A percentile compares a stretch with the other conserved stretches of the same genome.
Evolutionary conservation across 2,888 invertebrate genomes (phyloP).

Genomic region (Leptothorax acervorum): DNA sequence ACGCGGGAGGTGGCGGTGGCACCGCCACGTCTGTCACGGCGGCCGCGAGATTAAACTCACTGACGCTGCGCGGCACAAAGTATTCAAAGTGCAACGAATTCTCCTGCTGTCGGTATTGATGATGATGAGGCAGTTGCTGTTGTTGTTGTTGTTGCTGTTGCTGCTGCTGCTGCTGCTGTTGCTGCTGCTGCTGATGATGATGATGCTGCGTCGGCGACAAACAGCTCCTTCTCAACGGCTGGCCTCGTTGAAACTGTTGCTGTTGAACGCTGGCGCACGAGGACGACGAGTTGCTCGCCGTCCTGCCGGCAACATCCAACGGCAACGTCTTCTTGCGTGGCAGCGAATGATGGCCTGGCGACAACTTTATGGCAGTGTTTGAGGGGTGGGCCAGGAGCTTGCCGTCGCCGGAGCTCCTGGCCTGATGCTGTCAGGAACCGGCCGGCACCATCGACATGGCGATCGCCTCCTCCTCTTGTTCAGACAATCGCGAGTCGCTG

Average conservation of each 20-base stretch:
- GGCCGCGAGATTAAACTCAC: conserved; percentile 92
- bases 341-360: conserved; percentile 86
- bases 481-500: conserved; percentile 80
- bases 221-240: conserved; percentile 89
- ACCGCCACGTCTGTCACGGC: conserved; percentile 87
- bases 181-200: conserved; percentile 74
- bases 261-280: conserved; percentile 54
- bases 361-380: conserved; percentile 80
- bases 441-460: conserved; percentile 85
- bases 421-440: conserved; percentile 87
- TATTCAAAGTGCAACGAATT: conserved; percentile 90
- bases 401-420: conserved; percentile 86
- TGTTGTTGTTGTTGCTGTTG: conserved; percentile 66
- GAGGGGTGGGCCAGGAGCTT: conserved; percentile 83
- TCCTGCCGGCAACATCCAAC: conserved; percentile 73
- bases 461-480: conserved; percentile 86
- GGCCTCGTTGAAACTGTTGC: conserved; percentile 88
- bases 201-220: conserved; percentile 78
- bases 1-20: conserved; percentile 85
- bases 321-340: conserved; percentile 85
- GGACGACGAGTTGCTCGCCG: conserved; percentile 58
- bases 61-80: conserved; percentile 93
- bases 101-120: conserved; percentile 85
- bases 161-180: conserved; percentile 40
- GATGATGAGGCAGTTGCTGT: conserved; percentile 61